Percentiles rank a stretch among this genome's conserved stretches.
Evolutionary conservation across 2,113 vertebrate genomes (phyloP).

Genomic region (Beaufortia kweichowensis): DNA sequence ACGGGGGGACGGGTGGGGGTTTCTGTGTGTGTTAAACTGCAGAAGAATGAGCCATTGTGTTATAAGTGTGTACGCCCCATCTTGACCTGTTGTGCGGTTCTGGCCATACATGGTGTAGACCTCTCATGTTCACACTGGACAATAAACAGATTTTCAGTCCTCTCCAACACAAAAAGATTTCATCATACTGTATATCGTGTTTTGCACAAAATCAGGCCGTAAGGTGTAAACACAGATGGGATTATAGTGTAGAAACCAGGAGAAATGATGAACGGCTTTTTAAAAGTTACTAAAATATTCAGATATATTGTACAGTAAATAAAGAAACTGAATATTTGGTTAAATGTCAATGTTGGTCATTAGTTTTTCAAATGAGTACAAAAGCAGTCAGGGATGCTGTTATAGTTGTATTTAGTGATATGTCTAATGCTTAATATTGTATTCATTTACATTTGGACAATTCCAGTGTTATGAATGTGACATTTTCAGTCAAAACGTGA

Average conservation of each 20-base stretch:
- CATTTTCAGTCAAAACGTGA: no score
- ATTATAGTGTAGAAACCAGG: background rate
- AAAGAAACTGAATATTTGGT: no score
- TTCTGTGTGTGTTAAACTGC: slow-evolving; percentile 28
- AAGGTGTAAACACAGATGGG: background rate
- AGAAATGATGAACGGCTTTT: background rate
- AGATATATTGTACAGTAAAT: no score
- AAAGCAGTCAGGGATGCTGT: no score
- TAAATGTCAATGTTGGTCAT: no score
- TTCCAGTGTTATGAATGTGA: no score
- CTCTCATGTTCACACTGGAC: slow-evolving; percentile 28
- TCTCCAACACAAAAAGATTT: slow-evolving; percentile 5
- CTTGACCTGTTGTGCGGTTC: slow-evolving; percentile 55
- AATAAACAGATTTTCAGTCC: slow-evolving; percentile 22
- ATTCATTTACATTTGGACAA: no score
- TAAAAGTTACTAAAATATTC: no score
- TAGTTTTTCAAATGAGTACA: no score
- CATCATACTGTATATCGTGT: background rate
- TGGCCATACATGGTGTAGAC: slow-evolving; percentile 60
- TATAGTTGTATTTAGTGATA: no score
- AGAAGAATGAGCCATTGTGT: slow-evolving; percentile 76
- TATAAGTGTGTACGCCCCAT: slow-evolving; percentile 60
- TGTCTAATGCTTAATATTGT: no score
- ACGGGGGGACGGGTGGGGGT: slow-evolving; percentile 33
- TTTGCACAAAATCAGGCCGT: background rate